Evolutionary conservation across 2,113 vertebrate genomes (phyloP), one percentile per base, ranked within the genome.

Genomic region (Tenrec ecaudatus): DNA sequence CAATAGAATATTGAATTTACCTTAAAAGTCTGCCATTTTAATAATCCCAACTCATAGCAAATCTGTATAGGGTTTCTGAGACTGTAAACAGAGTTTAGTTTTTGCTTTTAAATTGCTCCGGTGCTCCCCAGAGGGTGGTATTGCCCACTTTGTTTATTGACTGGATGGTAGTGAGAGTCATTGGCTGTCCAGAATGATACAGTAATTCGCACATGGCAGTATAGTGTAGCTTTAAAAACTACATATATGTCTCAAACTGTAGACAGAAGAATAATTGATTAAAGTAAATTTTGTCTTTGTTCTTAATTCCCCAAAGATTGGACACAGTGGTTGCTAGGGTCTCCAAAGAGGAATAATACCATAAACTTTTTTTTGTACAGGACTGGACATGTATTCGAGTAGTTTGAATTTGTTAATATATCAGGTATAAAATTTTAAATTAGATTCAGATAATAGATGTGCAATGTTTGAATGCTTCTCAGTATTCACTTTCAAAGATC

Each of bases 401-500:
- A 36, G 2, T 66, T 92, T 94, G 40, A 86, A 90, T 92, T 86
- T 94, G 40, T 76, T 92, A 91, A 62, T 93, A 73, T 82, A 84
- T 62, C 81, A 89, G 31, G 25, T 38, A 90, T 77, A 94, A 84
- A 82, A 64, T 89, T 96, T 95, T 96, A 92, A 92, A 80, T 89
- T 92, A 77, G 71, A 81, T 93, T 94, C 90, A 62, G 87, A 31
- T 92, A 84, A 83, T 93, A 76, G 80, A 76, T 88, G 76, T 90
- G 53, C n/a, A 89, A 78, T 90, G 4, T 88, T 93, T 82, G 93
- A 94, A 78, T 95, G 60, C 57, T 82, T n/a, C 83, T 88, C 95
- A 93, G 88, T 94, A 78, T 60, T 96, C 33, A 31, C 29, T 96
- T 91, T 96, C 23, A 80, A 92, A 95, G 36, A 82, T 90, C 68